Evolutionary conservation across 2,113 vertebrate species (phyloP).

Genomic region (Salminus brasiliensis): DNA sequence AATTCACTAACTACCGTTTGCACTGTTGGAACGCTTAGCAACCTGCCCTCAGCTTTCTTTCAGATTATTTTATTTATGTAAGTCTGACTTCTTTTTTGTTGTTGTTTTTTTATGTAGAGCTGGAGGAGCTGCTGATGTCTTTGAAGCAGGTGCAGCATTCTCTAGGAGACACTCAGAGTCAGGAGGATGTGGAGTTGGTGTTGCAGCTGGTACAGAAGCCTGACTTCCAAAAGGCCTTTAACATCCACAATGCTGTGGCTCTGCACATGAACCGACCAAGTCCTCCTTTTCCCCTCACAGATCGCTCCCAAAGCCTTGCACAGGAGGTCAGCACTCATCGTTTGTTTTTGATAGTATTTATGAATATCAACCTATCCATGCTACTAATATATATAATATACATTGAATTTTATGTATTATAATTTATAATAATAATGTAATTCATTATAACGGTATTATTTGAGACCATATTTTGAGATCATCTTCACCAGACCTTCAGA

Average conservation of each 20-base stretch:
- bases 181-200: conserved; percentile 90
- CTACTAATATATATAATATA: no score
- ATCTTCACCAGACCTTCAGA: no score
- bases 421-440: no score
- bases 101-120: conserved; percentile 75
- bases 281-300: conserved; percentile 90
- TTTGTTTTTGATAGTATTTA: background rate
- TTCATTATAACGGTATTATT: no score
- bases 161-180: conserved; percentile 93
- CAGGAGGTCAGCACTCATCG: conserved; percentile 78
- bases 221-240: conserved; percentile 96
- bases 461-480: no score
- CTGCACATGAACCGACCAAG: conserved; percentile 93
- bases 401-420: no score
- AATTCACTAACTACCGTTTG: background rate
- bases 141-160: conserved; percentile 92
- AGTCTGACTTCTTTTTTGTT: no score
- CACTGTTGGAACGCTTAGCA: background rate
- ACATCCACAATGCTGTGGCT: conserved; percentile 93
- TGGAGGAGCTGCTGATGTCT: conserved; percentile 93
- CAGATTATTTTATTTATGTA: background rate
- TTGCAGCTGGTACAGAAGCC: conserved; percentile 91
- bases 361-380: background rate
- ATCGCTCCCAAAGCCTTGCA: conserved; percentile 85
- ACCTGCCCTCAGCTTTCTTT: background rate